Evolutionary conservation across 2,113 vertebrate genomes (phyloP).

Genomic region (Atractosteus spatula): DNA sequence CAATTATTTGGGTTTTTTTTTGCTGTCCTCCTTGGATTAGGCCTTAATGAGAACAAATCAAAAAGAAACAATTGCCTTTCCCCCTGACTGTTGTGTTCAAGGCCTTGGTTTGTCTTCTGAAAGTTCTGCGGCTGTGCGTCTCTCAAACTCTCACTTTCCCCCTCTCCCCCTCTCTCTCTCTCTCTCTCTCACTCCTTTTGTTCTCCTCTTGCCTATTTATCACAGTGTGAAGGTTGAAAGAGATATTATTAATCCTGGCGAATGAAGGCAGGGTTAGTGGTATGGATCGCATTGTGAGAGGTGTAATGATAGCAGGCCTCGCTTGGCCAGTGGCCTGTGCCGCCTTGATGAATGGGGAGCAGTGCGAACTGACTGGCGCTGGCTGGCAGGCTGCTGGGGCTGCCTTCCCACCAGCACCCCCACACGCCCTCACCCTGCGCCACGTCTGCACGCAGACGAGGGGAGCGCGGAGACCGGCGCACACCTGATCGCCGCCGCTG

Average conservation of each 20-base stretch:
- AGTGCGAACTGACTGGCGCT: conserved; percentile 82
- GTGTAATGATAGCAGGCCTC: conserved; percentile 99
- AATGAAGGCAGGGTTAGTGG: conserved; percentile 99
- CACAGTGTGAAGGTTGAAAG: conserved; percentile 99
- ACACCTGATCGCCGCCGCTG: conserved; percentile 66
- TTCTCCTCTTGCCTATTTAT: conserved; percentile 99
- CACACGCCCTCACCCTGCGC: conserved; percentile 50
- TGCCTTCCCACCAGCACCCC: conserved; percentile 37
- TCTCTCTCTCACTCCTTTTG: conserved; percentile 87
- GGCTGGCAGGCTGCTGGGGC: conserved; percentile 75
- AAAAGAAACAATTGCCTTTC: too few relatives aligned
- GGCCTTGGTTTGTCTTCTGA: neutral
- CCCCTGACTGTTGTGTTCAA: neutral
- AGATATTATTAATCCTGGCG: conserved; percentile 99
- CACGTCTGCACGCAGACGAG: conserved; percentile 79
- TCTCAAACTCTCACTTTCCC: conserved; percentile 29
- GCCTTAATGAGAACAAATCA: too few relatives aligned
- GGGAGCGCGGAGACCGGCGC: conserved; percentile 71
- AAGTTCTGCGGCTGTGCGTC: conserved; percentile 5
- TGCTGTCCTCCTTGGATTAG: too few relatives aligned
- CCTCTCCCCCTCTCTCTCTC: conserved; percentile 12
- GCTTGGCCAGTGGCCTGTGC: conserved; percentile 98
- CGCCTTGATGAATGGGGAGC: conserved; percentile 99
- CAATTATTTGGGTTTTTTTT: too few relatives aligned
- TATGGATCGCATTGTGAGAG: conserved; percentile 99